phyloP scores from a whole-genome alignment of 2,113 vertebrate genomes.

The Asarcornis scutulata region DNA sequence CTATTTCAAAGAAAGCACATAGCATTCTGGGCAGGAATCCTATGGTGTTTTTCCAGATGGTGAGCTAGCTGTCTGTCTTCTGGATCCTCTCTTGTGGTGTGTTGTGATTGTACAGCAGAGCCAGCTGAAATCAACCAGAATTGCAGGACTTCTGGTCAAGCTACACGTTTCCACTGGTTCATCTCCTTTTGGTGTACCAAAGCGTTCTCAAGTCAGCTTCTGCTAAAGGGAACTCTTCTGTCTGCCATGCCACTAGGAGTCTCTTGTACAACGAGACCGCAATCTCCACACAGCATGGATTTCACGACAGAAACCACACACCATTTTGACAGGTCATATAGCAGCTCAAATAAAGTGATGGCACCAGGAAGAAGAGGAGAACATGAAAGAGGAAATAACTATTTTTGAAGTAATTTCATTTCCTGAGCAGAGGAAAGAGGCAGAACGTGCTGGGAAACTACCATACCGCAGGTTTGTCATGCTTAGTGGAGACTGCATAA shows the following conservation, averaged over 20 bases:
- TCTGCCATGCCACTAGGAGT: neutral
- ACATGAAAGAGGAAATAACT: neutral
- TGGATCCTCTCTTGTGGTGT: neutral
- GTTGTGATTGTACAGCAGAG: neutral
- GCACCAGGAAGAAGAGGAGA: neutral
- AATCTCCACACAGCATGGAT: neutral
- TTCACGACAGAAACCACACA: neutral
- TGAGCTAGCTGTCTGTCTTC: neutral
- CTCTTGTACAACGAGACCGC: neutral
- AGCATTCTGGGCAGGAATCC: conserved; percentile 21
- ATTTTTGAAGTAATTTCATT: neutral
- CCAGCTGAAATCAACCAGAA: neutral
- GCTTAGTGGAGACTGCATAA: neutral
- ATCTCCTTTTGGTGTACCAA: neutral
- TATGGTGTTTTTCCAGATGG: conserved; percentile 29
- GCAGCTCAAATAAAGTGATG: neutral
- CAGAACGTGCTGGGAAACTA: neutral
- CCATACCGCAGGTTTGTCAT: neutral
- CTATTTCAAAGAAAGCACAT: neutral
- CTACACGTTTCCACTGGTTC: neutral
- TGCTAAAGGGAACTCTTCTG: neutral
- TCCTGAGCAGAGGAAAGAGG: neutral
- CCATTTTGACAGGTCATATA: neutral
- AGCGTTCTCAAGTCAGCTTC: neutral
- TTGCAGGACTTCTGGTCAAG: neutral